Evolutionary conservation across 1,140 invertebrate genomes (phyloP), one percentile per base, ranked within the genome.

Genomic region (Matsumurasca onukii): DNA sequence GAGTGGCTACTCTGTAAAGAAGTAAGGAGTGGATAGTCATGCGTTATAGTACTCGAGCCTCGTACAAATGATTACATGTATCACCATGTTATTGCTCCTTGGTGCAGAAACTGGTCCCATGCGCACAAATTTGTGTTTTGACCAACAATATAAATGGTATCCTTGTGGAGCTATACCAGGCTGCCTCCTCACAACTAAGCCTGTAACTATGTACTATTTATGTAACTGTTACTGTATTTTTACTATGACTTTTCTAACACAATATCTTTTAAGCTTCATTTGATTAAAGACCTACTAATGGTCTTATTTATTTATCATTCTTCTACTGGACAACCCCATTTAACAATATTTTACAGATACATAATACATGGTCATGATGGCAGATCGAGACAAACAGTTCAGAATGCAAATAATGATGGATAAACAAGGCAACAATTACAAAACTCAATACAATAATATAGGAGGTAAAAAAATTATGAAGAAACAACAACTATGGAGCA

Each of bases 151-250:
- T 9, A 45, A 12, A n/a, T 45, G 39, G n/a, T 45, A 45, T 45
- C n/a, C 39, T 9, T 45, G 39, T 45, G 39, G 9, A 45, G 9
- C n/a, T 12, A 45, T 45, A 45, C 9, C n/a, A 45, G 39, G 39
- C 39, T n/a, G n/a, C n/a, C 9, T 45, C 39, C 39, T 45, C 39
- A 45, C n/a, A 45, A 45, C n/a, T 45, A 45, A n/a, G 39, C 39
- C 39, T 45, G 39, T 45, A 12, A 9, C 39, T 45, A 45, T 12
- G 9, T 45, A 45, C n/a, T 9, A 45, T 9, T 12, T 12, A 45
- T 12, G n/a, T 12, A 12, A 12, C 9, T 45, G 39, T 9, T 45
- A 12, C 39, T 45, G 39, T n/a, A n/a, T n/a, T n/a, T n/a, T n/a
- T n/a, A n/a, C n/a, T n/a, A 45, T 45, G 39, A 9, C 39, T 12